A percentile compares a stretch with the other conserved stretches of the same genome.
Evolutionary conservation across 2,888 invertebrate genomes (phyloP).

Genomic region (Conus canariensis): DNA sequence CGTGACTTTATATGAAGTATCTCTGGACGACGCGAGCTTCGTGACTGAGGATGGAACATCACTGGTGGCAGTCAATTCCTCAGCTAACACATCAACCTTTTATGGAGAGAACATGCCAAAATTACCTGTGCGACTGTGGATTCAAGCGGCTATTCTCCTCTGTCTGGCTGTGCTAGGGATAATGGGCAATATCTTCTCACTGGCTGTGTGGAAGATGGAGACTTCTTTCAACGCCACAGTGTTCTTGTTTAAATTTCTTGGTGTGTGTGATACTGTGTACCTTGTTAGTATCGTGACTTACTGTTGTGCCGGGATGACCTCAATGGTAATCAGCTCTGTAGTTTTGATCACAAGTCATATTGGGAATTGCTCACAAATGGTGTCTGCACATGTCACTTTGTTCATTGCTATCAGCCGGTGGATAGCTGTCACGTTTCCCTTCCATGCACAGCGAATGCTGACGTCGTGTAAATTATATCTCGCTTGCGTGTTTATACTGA

Average conservation of each 20-base stretch:
- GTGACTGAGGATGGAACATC: no score
- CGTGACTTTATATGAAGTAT: no score
- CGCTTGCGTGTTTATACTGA: no score
- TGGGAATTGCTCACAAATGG: not conserved
- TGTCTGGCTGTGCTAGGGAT: not conserved
- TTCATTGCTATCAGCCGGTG: not conserved
- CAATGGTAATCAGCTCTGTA: not conserved
- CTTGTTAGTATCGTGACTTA: not conserved
- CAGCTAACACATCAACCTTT: no score
- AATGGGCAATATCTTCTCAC: not conserved
- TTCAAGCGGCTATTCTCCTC: not conserved
- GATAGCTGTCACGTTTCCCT: not conserved
- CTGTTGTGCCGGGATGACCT: not conserved
- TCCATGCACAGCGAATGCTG: not conserved
- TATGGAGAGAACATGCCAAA: not conserved
- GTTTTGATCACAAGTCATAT: not conserved
- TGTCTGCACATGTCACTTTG: conserved; percentile 17
- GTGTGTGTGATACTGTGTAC: not conserved
- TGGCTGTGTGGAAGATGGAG: not conserved
- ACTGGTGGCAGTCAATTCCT: no score
- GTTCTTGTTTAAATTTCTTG: conserved; percentile 18
- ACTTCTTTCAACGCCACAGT: not conserved
- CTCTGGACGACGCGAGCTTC: no score
- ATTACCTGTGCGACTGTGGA: not conserved
- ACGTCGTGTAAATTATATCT: no score